These are phyloP conservation scores for Pseudomyrmex gracilis DNA, from an alignment of 1,140 invertebrate species.

Conservation along the genomic window DNA sequence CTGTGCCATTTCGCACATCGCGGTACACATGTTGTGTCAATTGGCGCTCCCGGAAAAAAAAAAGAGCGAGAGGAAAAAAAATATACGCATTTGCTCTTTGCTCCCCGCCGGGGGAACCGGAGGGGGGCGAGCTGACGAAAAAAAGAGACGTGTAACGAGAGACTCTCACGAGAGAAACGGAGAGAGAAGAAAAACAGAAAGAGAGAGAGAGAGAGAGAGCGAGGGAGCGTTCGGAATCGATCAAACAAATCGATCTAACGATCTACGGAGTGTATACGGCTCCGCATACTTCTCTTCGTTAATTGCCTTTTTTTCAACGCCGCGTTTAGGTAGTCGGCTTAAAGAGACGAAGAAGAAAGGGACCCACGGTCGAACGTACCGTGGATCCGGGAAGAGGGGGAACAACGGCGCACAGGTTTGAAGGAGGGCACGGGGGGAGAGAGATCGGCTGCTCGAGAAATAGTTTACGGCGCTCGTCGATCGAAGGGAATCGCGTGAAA, in stretches of 20 bases:
- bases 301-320: constrained; percentile 70
- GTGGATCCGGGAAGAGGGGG: neutral
- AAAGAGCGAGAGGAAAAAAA: constrained; percentile 11
- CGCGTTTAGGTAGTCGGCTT: constrained; percentile 56
- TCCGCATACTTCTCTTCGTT: constrained; percentile 59
- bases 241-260: constrained; percentile 61
- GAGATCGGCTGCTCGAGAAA: constrained; percentile 64
- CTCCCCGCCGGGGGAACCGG: neutral
- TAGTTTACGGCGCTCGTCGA: constrained; percentile 68
- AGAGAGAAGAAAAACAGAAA: constrained; percentile 14
- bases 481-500: constrained; percentile 76
- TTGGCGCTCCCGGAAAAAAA: constrained; percentile 15
- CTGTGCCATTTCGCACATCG: constrained; percentile 36
- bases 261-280: constrained; percentile 37
- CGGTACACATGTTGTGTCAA: constrained; percentile 12
- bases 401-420: neutral
- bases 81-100: constrained; percentile 20
- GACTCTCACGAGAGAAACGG: constrained; percentile 14
- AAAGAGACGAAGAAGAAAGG: constrained; percentile 54
- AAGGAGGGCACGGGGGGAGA: neutral
- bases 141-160: constrained; percentile 29
- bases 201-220: neutral
- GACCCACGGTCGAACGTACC: neutral
- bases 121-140: constrained; percentile 18
- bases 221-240: constrained; percentile 28